Base-by-base conservation (phyloP, 2,888 invertebrate species). In the Pyrrhosoma nymphula region DNA sequence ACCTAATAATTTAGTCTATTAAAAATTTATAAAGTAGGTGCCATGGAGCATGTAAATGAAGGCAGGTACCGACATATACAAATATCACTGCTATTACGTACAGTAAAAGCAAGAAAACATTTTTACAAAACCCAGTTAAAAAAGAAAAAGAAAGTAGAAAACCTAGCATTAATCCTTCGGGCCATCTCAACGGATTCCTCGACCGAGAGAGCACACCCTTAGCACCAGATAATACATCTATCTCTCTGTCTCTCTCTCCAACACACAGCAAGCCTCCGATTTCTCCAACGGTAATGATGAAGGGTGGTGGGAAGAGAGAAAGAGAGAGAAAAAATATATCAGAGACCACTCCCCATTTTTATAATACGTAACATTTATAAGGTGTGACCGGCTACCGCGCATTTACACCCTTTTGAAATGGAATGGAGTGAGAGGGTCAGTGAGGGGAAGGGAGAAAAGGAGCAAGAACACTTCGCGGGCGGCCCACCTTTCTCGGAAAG, bases 311-410 rank as follows among this genome's bases (percentile, higher is more conserved):
- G 8, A 47, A 47, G 47, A 47, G 69, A 10, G 10, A n/a, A 26
- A 10, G 10, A n/a, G 69, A n/a, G 82, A 2, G 16, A 35, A 12
- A 35, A 35, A 82, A 23, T 69, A 69, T 60, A 60, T 60, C 60
- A 60, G 69, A 82, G 82, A 82, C 30, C 82, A 35, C 82, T 82
- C 82, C 89, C 55, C n/a, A 55, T 26, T 93, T 93, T 93, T n/a
- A 69, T 93, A 93, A 75, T 93, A 93, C 93, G 93, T 47, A 69
- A 93, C 35, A 75, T 75, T 93, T 93, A 93, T 69, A 93, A 93
- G 93, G 93, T 93, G 93, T 93, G 93, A 93, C 93, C 93, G 93
- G 93, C 93, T 93, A 93, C 93, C 93, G 93, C 63, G 69, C 69
- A 93, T 69, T 93, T 47, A 63, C 93, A 14, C 69, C 47, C 69